These are phyloP conservation scores for Sebastes reedi DNA, from an alignment of 2,797 vertebrate species.

Conservation along the genomic window DNA sequence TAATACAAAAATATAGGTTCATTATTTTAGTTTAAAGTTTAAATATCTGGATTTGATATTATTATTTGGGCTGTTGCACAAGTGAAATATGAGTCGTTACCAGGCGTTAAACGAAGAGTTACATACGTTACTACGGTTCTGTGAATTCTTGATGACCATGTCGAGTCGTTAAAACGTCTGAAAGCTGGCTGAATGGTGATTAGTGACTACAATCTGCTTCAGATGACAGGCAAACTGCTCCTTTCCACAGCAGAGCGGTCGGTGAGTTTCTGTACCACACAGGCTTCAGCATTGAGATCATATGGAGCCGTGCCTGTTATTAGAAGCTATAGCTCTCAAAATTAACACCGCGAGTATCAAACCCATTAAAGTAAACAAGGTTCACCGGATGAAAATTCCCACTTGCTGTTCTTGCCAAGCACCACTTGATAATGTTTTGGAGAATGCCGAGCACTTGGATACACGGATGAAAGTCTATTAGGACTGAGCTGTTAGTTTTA, in stretches of 20 bases:
- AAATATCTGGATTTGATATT: no score
- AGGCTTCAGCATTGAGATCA: conserved; percentile 13
- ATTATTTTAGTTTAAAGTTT: no score
- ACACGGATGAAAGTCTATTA: conserved; percentile 36
- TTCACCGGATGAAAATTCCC: conserved; percentile 34
- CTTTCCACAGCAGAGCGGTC: not conserved
- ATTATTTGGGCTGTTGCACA: no score
- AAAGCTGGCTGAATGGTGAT: not conserved
- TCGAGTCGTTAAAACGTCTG: not conserved
- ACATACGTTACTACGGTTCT: not conserved
- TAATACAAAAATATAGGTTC: no score
- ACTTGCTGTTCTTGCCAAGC: conserved; percentile 35
- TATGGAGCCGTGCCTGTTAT: conserved; percentile 37
- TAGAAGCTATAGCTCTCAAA: conserved; percentile 34
- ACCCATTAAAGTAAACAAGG: conserved; percentile 51
- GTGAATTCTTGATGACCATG: not conserved
- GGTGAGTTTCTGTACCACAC: conserved; percentile 18
- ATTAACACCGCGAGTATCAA: conserved; percentile 22
- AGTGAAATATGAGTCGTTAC: not conserved
- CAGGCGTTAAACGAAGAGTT: not conserved
- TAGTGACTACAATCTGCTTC: conserved; percentile 16
- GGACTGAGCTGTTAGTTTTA: conserved; percentile 33
- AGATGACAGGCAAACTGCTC: not conserved
- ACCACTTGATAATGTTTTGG: conserved; percentile 27
- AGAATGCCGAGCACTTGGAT: conserved; percentile 24